Evolutionary conservation across 2,888 invertebrate species (phyloP).

Genomic region (Rhagophthalmus giganteus): DNA sequence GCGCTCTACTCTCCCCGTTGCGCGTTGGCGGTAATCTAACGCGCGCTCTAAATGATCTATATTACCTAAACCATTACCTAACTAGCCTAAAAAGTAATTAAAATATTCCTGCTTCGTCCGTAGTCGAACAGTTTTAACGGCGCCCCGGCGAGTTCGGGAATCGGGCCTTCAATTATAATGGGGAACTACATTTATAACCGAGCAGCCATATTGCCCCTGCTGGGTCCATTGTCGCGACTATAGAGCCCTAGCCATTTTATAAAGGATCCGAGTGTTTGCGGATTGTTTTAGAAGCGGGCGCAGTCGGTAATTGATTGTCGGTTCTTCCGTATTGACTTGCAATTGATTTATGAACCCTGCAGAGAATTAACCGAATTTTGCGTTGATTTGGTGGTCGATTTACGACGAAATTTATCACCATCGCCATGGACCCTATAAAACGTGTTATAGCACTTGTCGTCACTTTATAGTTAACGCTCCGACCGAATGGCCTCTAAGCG

Average conservation of each 20-base stretch:
- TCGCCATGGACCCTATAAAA: conserved; percentile 12
- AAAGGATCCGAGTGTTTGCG: conserved; percentile 27
- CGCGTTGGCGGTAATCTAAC: too few relatives aligned
- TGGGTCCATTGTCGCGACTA: conserved; percentile 32
- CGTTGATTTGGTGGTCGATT: conserved; percentile 28
- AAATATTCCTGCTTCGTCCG: conserved; percentile 22
- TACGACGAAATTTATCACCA: conserved; percentile 24
- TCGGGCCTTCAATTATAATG: conserved; percentile 28
- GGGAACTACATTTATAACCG: conserved; percentile 32
- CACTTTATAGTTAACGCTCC: conserved; percentile 7
- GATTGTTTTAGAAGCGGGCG: conserved; percentile 30
- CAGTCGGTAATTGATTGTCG: conserved; percentile 30
- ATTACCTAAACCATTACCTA: too few relatives aligned
- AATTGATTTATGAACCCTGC: conserved; percentile 26
- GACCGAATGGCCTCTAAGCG: conserved; percentile 4
- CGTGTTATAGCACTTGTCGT: conserved; percentile 23
- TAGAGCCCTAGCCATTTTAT: conserved; percentile 26
- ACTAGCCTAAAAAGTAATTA: too few relatives aligned
- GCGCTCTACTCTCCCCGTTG: too few relatives aligned
- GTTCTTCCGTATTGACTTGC: conserved; percentile 30
- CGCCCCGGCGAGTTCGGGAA: conserved; percentile 28
- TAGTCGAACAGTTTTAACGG: conserved; percentile 30
- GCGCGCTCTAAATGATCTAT: too few relatives aligned
- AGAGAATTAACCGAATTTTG: conserved; percentile 27
- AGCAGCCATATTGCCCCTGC: conserved; percentile 31